These are phyloP conservation scores for Bugula neritina DNA, from an alignment of 2,888 invertebrate genomes.

Conservation along the genomic window DNA sequence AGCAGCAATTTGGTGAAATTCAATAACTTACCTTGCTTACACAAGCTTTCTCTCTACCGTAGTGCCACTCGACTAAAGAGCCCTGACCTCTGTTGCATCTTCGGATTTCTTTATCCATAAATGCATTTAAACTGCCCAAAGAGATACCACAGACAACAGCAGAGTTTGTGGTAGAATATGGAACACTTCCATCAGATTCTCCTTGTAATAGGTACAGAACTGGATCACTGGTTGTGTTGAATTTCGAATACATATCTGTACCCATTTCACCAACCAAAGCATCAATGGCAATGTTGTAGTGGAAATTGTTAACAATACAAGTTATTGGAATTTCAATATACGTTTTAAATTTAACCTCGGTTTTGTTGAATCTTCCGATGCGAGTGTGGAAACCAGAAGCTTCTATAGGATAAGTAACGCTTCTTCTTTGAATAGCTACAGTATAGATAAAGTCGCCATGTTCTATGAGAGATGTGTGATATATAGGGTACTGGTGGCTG, in stretches of 20 bases:
- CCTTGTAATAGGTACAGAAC: conserved; percentile 3
- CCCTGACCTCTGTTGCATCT: conserved; percentile 1
- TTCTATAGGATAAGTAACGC: not conserved
- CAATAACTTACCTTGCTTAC: not conserved
- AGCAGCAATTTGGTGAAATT: too few species aligned
- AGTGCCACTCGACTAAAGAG: conserved; percentile 7
- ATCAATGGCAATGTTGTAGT: conserved; percentile 18
- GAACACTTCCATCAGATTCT: not conserved
- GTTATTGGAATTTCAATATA: conserved; percentile 20
- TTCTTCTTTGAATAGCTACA: not conserved
- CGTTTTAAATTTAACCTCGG: not conserved
- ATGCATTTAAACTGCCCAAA: not conserved
- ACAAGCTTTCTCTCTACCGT: not conserved
- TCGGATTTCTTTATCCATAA: not conserved
- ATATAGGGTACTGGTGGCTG: not conserved
- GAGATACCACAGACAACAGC: not conserved
- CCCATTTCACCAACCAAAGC: not conserved
- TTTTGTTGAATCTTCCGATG: conserved; percentile 18
- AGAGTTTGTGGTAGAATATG: not conserved
- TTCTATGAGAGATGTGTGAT: not conserved
- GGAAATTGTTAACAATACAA: not conserved
- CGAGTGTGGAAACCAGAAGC: not conserved
- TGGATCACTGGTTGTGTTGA: not conserved
- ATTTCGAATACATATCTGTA: not conserved
- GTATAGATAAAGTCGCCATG: not conserved